Base-by-base conservation (phyloP, 1,140 invertebrate genomes). In the Lethocerus indicus region DNA sequence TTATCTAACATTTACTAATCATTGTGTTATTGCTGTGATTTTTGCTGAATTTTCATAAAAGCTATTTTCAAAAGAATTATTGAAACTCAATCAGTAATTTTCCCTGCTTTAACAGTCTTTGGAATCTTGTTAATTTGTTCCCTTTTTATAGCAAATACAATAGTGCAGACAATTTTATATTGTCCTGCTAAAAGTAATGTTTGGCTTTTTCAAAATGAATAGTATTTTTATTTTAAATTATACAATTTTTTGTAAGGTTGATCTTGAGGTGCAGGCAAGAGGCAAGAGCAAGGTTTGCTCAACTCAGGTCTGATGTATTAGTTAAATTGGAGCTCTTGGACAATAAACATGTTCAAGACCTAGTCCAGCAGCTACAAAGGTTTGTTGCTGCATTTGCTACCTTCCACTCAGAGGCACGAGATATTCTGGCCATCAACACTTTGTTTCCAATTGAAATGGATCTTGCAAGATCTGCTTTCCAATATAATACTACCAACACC, bases 381-480 rank as follows among this genome's bases (percentile, higher is more conserved):
- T 74, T 93, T 49, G 75, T 55, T 3, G 64, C 67, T 23, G 70
- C 70, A n/a, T 68, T 80, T 56, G 67, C 70, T 18, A 36, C 43
- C 36, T 60, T 61, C 44, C 59, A 58, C 35, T 41, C 43, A 36
- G 74, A 71, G 39, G 68, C 71, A 0, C 67, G 74, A 37, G 73
- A 78, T 39, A 71, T 90, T 54, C 67, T 93, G 35, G 76, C 81
- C 26, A 74, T 78, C 36, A 75, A 79, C 1, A 73, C 78, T 0
- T 70, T 96, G 5, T 97, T 97, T 66, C 94, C 93, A 0, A 91
- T 98, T 9, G 94, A 98, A 69, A 86, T 98, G 16, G 92, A 97
- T 67, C 70, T 98, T 14, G 83, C 87, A 2, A 77, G 87, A 59
- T 86, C 82, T 41, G 90, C 91, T 27, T 95, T 96, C 61, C 81